Evolutionary conservation across 2,113 vertebrate species (phyloP).

Genomic region (Scomber scombrus): DNA sequence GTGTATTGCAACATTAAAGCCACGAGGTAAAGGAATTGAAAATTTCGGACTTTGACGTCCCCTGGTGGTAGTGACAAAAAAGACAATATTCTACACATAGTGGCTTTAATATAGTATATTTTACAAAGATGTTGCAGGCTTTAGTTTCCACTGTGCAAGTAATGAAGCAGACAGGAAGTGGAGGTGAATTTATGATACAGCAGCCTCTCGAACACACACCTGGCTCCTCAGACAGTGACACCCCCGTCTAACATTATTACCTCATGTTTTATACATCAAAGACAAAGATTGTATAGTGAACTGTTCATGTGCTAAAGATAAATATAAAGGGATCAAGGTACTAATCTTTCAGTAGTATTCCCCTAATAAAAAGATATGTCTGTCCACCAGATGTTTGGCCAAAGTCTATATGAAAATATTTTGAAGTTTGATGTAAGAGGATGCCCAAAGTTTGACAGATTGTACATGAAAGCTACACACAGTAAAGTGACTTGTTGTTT

Average conservation of each 20-base stretch:
- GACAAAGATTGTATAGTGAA: conserved; percentile 69
- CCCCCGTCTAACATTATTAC: conserved; percentile 73
- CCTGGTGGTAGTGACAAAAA: not conserved
- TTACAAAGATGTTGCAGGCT: not conserved
- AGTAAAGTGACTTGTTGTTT: not conserved
- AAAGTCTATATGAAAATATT: conserved; percentile 33
- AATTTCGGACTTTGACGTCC: conserved; percentile 6
- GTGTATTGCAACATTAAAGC: not conserved
- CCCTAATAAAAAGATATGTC: not conserved
- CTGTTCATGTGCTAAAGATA: conserved; percentile 49
- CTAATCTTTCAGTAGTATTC: conserved; percentile 31
- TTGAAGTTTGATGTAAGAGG: conserved; percentile 27
- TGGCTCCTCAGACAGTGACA: conserved; percentile 60
- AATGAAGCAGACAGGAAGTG: conserved; percentile 21
- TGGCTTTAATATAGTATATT: not conserved
- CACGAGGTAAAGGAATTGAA: not conserved
- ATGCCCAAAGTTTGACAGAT: conserved; percentile 5
- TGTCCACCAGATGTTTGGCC: conserved; percentile 18
- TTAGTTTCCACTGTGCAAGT: too few species aligned
- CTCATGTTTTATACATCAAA: conserved; percentile 77
- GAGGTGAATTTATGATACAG: conserved; percentile 23
- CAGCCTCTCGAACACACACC: conserved; percentile 36
- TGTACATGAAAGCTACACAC: conserved; percentile 6
- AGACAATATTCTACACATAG: conserved; percentile 2
- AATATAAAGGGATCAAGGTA: conserved; percentile 76